Conservation (phyloP, 2,113 vertebrate species). For the Gavia stellata region DNA sequence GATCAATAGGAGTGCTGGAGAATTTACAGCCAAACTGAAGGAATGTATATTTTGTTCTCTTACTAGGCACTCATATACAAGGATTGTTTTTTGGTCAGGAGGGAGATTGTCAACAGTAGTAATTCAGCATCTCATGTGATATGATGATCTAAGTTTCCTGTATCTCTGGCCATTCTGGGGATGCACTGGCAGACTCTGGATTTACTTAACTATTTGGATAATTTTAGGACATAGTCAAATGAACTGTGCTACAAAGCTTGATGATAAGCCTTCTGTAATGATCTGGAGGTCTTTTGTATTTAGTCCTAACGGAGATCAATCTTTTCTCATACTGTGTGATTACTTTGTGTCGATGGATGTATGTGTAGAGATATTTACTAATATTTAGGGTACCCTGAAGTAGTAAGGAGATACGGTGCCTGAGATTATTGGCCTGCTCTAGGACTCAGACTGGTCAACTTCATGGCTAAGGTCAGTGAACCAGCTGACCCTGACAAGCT, state of each 20-base stretch:
- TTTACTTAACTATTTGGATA: neutral
- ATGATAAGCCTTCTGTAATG: neutral
- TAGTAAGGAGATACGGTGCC: neutral
- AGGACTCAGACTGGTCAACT: neutral
- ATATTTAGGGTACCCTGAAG: neutral
- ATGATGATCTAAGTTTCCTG: neutral
- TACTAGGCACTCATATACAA: neutral
- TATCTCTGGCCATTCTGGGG: neutral
- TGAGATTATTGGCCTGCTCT: no score
- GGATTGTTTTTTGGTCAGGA: neutral
- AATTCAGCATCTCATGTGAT: neutral
- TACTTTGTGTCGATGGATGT: neutral
- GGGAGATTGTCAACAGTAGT: neutral
- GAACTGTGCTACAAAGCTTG: neutral
- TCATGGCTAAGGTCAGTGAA: neutral
- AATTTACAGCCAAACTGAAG: neutral
- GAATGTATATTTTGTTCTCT: constrained; percentile 21
- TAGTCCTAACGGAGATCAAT: neutral
- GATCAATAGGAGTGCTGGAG: neutral
- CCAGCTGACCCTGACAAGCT: neutral
- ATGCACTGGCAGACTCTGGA: neutral
- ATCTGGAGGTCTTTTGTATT: neutral
- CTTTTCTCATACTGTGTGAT: neutral
- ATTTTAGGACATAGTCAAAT: neutral
- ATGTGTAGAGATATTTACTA: neutral